Evolutionary conservation across 2,888 invertebrate species (phyloP), one percentile per base, ranked within the genome.

Genomic region (Apomyelois bistriatella): DNA sequence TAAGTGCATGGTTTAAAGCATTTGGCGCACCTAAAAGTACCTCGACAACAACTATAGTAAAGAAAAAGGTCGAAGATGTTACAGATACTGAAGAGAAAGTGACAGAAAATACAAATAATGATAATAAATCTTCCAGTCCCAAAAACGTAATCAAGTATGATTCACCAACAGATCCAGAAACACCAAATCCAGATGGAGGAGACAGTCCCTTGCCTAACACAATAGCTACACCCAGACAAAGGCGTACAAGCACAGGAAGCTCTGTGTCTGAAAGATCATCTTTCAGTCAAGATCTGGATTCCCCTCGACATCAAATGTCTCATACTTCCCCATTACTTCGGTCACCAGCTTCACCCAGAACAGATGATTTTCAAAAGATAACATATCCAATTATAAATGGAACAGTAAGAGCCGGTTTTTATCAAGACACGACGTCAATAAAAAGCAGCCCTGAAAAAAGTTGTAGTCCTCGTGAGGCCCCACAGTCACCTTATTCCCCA

Each of bases 1-100:
- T 96, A 53, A 97, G 96, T 74, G 97, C 96, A 28, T 97, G 97
- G 97, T 96, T 97, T 59, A 97, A 96, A 82, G 97, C 97, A 0
- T 97, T 97, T 74, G 97, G 97, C 8, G 95, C 95, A 0, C 97
- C 97, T 0, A 96, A 96, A 82, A 92, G 90, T 57, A 88, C 92
- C 1, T 68, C 82, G 9, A 46, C 95, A 1, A 85, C 91, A 56
- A 75, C 90, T 5, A 65, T 75, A 0, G 28, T 54, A 13, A 91
- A 91, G 46, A 95, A 94, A 74, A 95, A 94, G 74, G 72, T 83
- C 0, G 93, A 93, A 10, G 90, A 92, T 17, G 10, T 2, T 1
- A 72, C 80, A 17, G 90, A 92, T 1, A 82, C 79, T 37, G 87
- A 87, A 8, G 92, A 92, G 63, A 90, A 75, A 59, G 56, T 54